Base-by-base conservation (phyloP, 35 echinoderm and acorn worm genomes). In the Apostichopus japonicus region DNA sequence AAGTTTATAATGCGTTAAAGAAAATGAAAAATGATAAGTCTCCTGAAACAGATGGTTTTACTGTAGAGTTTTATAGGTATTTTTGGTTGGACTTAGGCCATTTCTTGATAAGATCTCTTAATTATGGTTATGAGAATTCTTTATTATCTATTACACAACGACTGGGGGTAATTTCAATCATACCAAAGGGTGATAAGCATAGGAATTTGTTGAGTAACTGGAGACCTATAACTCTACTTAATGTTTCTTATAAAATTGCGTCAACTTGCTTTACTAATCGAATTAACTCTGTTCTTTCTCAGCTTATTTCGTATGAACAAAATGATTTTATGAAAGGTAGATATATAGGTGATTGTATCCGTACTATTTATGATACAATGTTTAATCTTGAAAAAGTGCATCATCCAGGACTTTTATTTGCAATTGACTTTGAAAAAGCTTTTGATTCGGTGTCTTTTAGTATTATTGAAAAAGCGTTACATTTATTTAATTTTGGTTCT, bases 181-280 rank as follows among this genome's bases (percentile, higher is more conserved):
- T 78, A 22, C 76, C n/a, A 78, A 78, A 23, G 76, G 76, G 7
- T 22, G 27, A 22, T 23, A 78, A 78, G 22, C 83, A 10, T 61
- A 86, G 83, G 23, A 57, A 86, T 57, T 57, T 61, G 53, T 55
- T 86, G 1, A 4, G 83, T 62, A 86, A 86, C 1, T 86, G 56
- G 83, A 86, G 83, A 61, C 54, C 0, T 86, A 86, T 86, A 13
- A 55, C 56, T 61, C 8, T 62, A 55, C 56, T 86, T 86, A 86
- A 86, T 86, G 83, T 61, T 86, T 86, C 21, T 52, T 21, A 0
- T 86, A 52, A 14, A 24, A 23, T 86, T 86, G 83, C 25, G 25
- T 27, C 25, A 27, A 1, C 25, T 27, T 27, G 25, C 19, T 52
- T 84, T 84, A 10, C 51, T 84, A 84, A 84, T 84, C 44, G 0